Percentiles rank a stretch among this genome's conserved stretches.
phyloP scores from a whole-genome alignment of 1,140 invertebrate genomes.

The Drosophila oshimai region DNA sequence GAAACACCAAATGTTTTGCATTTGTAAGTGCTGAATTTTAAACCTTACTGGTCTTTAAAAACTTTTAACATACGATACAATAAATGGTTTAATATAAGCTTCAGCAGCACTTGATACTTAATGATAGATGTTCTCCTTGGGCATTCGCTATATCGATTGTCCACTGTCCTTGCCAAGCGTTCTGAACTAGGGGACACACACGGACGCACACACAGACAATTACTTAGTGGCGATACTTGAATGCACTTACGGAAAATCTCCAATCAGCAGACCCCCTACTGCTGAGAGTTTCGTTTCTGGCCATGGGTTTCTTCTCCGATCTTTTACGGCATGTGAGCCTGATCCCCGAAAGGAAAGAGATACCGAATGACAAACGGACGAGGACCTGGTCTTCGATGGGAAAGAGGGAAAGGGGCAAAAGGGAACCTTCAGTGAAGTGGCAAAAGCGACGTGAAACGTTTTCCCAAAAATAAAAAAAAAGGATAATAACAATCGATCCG shows the following conservation, averaged over 20 bases:
- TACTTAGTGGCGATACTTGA: slow-evolving; percentile 54
- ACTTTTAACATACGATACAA: too few species aligned
- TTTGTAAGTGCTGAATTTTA: too few species aligned
- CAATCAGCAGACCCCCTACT: slow-evolving; percentile 76
- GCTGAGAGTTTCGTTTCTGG: slow-evolving; percentile 58
- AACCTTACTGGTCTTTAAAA: too few species aligned
- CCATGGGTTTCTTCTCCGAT: slow-evolving; percentile 8
- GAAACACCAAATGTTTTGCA: too few species aligned
- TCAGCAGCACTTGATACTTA: too few species aligned
- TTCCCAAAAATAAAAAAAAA: slow-evolving; percentile 43
- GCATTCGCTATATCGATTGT: neutral
- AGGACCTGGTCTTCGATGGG: slow-evolving; percentile 54
- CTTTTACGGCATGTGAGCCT: slow-evolving; percentile 10
- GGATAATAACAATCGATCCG: slow-evolving; percentile 31
- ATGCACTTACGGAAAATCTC: slow-evolving; percentile 73
- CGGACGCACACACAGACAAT: slow-evolving; percentile 10
- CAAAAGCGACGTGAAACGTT: slow-evolving; percentile 63
- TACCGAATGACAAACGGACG: neutral
- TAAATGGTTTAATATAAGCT: too few species aligned
- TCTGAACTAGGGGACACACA: slow-evolving; percentile 24
- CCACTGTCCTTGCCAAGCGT: slow-evolving; percentile 30
- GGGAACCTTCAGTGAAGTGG: slow-evolving; percentile 45
- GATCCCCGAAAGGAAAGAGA: slow-evolving; percentile 4
- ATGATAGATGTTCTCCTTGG: too few species aligned
- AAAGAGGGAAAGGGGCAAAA: slow-evolving; percentile 7